These are phyloP conservation scores for Channa maculata DNA, from an alignment of 2,113 vertebrate genomes.

Conservation along the genomic window DNA sequence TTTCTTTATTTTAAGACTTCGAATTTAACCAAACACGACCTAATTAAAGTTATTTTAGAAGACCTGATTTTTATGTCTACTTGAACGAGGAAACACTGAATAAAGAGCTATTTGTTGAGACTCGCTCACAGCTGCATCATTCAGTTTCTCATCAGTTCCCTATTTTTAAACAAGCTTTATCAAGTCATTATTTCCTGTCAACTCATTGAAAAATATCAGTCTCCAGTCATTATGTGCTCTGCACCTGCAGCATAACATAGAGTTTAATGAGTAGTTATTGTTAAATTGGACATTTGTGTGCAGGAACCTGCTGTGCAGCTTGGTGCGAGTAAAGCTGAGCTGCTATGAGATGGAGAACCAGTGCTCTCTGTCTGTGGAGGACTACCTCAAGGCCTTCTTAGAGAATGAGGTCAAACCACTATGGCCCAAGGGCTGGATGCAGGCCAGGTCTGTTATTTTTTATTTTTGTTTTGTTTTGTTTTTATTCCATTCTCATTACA, in stretches of 20 bases:
- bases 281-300: conserved; percentile 24
- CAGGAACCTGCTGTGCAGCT: conserved; percentile 90
- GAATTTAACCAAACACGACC: background rate
- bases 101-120: background rate
- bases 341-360: conserved; percentile 97
- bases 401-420: conserved; percentile 98
- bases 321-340: conserved; percentile 96
- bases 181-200: background rate
- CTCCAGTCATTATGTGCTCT: conserved; percentile 8
- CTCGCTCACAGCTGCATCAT: background rate
- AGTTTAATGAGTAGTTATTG: conserved; percentile 2
- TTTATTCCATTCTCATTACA: too few relatives aligned
- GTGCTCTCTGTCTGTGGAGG: conserved; percentile 94
- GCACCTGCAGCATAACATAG: conserved; percentile 15
- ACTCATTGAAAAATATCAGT: conserved; percentile 17
- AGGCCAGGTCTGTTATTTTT: conserved; percentile 86
- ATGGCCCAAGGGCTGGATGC: conserved; percentile 99
- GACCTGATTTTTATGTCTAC: too few relatives aligned
- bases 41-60: background rate
- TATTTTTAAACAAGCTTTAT: background rate
- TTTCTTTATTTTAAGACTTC: background rate
- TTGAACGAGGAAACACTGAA: background rate
- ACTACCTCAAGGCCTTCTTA: conserved; percentile 99
- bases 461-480: conserved; percentile 11
- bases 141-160: background rate